Conservation (phyloP, 2,888 invertebrate genomes). For the Euzetes globulus region DNA sequence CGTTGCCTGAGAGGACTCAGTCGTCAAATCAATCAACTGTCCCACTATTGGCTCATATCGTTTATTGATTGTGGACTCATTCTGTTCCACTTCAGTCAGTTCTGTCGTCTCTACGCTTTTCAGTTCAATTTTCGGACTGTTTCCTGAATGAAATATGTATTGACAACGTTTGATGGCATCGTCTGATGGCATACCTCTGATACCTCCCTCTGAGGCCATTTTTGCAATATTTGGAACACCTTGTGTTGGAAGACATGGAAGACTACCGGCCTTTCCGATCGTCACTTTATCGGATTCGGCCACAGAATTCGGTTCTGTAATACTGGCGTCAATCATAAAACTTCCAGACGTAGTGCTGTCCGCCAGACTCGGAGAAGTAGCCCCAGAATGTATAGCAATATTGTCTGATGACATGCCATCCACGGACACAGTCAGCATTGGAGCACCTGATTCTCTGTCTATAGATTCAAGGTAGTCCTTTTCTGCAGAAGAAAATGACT, state of each 20-base stretch:
- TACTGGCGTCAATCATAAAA: constrained; percentile 32
- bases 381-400: constrained; percentile 21
- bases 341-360: constrained; percentile 35
- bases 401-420: constrained; percentile 14
- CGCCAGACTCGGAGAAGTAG: constrained; percentile 10
- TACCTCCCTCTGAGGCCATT: constrained; percentile 7
- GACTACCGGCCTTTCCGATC: constrained; percentile 25
- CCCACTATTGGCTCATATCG: constrained; percentile 17
- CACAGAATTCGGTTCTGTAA: constrained; percentile 10
- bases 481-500: constrained; percentile 3
- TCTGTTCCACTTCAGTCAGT: not conserved
- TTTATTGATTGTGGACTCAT: not conserved
- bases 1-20: constrained; percentile 38
- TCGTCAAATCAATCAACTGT: constrained; percentile 25
- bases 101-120: not conserved
- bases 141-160: not conserved
- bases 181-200: not conserved
- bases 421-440: not conserved
- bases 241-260: constrained; percentile 29
- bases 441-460: constrained; percentile 8
- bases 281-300: not conserved
- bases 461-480: not conserved
- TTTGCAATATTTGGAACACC: not conserved
- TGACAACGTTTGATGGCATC: not conserved
- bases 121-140: no score